A percentile compares a stretch with the other conserved stretches of the same genome.
Evolutionary conservation across 2,113 vertebrate genomes (phyloP).

Genomic region (Malurus elegans): DNA sequence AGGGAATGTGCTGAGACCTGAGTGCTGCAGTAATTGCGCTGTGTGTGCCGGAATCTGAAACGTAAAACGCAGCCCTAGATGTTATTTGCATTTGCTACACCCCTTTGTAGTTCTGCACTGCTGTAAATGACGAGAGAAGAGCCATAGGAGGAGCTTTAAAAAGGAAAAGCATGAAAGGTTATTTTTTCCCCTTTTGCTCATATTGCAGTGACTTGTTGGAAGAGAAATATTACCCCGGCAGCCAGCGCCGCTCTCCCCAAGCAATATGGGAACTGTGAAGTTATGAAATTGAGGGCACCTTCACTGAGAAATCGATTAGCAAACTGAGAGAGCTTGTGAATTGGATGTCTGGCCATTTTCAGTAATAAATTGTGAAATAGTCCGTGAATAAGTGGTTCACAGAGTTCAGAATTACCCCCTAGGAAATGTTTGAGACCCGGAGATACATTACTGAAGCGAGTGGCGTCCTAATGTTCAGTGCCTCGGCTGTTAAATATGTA

Average conservation of each 20-base stretch:
- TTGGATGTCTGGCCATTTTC: conserved; percentile 83
- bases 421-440: conserved; percentile 76
- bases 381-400: conserved; percentile 81
- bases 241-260: conserved; percentile 67
- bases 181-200: conserved; percentile 65
- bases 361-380: conserved; percentile 86
- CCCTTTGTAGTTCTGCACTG: not conserved
- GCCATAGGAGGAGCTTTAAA: conserved; percentile 27
- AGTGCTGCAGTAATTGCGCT: not conserved
- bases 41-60: not conserved
- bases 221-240: conserved; percentile 79
- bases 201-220: conserved; percentile 74
- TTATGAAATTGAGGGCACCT: conserved; percentile 86
- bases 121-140: not conserved
- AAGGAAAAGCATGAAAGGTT: conserved; percentile 52
- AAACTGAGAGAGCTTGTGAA: conserved; percentile 82
- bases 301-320: conserved; percentile 86
- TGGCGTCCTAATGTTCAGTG: conserved; percentile 68
- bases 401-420: conserved; percentile 82
- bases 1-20: not conserved
- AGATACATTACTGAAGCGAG: conserved; percentile 75
- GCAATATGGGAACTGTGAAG: conserved; percentile 75
- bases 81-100: not conserved
- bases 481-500: conserved; percentile 78
- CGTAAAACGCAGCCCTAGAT: not conserved